phyloP scores from a whole-genome alignment of 2,113 vertebrate species.

The Oncorhynchus masou region DNA sequence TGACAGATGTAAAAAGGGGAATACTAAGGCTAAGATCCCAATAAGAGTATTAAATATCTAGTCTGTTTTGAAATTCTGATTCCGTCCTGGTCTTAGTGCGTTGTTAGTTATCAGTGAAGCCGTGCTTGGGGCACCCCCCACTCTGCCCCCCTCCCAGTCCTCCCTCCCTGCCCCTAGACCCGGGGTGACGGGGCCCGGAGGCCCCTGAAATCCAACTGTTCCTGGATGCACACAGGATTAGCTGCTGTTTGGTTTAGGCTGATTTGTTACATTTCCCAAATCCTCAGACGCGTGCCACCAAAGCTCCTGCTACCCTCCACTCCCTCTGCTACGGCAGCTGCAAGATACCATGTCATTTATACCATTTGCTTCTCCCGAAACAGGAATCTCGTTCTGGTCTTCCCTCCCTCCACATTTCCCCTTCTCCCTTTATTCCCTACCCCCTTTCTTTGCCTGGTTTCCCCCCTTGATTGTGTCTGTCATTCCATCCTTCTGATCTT shows the following conservation, averaged over 20 bases:
- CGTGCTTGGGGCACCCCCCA: constrained; percentile 1
- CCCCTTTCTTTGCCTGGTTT: background rate
- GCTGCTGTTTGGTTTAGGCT: constrained; percentile 30
- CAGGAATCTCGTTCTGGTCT: background rate
- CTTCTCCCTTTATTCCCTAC: background rate
- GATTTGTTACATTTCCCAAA: constrained; percentile 39
- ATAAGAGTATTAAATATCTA: constrained; percentile 21
- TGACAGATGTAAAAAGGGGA: constrained; percentile 22
- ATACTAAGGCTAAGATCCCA: background rate
- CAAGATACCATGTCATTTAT: constrained; percentile 1
- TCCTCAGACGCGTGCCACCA: constrained; percentile 19
- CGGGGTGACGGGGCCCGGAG: constrained; percentile 3
- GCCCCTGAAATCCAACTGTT: constrained; percentile 17
- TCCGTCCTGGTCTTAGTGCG: background rate
- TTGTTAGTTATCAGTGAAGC: constrained; percentile 26
- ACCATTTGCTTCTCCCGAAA: constrained; percentile 5
- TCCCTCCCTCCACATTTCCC: background rate
- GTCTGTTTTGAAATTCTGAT: constrained; percentile 27
- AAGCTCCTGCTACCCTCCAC: constrained; percentile 3
- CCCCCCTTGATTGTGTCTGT: background rate
- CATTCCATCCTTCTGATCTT: background rate
- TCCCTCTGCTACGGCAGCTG: background rate
- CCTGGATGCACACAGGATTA: constrained; percentile 43
- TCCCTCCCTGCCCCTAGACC: constrained; percentile 1
- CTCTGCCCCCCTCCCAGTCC: too few relatives aligned